phyloP scores from a whole-genome alignment of 1,140 invertebrate species.

The Papilio machaon region DNA sequence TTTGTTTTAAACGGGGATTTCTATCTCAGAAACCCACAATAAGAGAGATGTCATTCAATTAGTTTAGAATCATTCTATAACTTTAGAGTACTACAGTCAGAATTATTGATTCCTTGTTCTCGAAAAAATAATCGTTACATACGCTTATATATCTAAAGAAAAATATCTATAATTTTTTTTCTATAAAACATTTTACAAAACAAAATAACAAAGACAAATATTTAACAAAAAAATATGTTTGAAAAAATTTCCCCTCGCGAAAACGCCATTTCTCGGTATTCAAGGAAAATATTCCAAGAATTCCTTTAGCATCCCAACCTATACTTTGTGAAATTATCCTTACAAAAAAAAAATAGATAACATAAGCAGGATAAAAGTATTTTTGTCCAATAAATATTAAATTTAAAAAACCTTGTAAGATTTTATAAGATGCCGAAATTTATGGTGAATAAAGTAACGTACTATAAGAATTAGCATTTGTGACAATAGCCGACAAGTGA shows the following conservation, averaged over 20 bases:
- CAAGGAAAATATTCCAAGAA: conserved; percentile 26
- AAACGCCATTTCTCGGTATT: conserved; percentile 12
- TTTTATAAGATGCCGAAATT: too few species aligned
- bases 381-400: background rate
- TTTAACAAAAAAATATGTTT: background rate
- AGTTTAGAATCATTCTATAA: too few species aligned
- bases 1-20: too few species aligned
- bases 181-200: background rate
- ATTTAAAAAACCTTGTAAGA: too few species aligned
- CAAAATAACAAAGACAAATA: background rate
- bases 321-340: conserved; percentile 21
- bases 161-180: background rate
- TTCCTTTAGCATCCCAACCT: background rate
- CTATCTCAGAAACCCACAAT: too few species aligned
- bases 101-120: too few species aligned
- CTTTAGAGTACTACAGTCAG: too few species aligned
- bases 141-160: background rate
- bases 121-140: too few species aligned
- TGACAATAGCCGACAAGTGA: too few species aligned
- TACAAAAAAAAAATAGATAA: background rate
- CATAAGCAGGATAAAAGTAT: background rate
- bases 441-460: too few species aligned
- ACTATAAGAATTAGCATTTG: too few species aligned
- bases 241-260: background rate
- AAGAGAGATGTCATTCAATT: too few species aligned